Evolutionary conservation across 1,140 invertebrate genomes (phyloP), one percentile per base, ranked within the genome.

Genomic region (Platorchestia sp.): DNA sequence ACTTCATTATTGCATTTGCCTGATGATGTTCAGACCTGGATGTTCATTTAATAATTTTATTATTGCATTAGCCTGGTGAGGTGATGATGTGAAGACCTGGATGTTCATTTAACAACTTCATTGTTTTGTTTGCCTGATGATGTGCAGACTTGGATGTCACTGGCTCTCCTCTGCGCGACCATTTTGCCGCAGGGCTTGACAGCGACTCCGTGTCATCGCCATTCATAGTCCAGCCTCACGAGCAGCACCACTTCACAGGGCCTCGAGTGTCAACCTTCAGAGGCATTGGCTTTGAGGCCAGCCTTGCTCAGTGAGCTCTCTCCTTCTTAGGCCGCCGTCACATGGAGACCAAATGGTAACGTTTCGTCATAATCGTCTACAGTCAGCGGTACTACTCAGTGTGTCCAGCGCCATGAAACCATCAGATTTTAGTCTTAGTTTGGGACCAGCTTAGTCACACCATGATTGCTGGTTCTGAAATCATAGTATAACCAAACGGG

Each of bases 101-200:
- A 86, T 40, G 7, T 75, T 75, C 14, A 75, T 75, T 75, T 36
- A 75, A 86, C 86, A 14, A 7, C 7, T 86, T 86, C 7, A 86
- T 7, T 40, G 7, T 86, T 36, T 41, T 51, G 19, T 51, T 51
- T 7, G 47, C 47, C 7, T 87, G 86, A 40, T 87, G 41, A 7
- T 87, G 86, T 7, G 41, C 89, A 91, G 91, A 93, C 40, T 44
- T 93, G 10, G 45, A 93, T 41, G 91, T 93, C 41, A 47, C 91
- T 44, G 91, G 91, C 41, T 93, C 91, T 45, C 91, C 91, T 45
- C 91, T 93, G 43, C 43, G 45, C 7, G 91, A 93, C 45, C 91
- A 93, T 47, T 93, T 93, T 47, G 19, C 91, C 1, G 91, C 41
- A 19, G 45, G 43, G 40, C 91, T 93, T 7, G 45, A 47, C 45